Conservation (phyloP, 2,888 invertebrate genomes). For the Biston betularia region DNA sequence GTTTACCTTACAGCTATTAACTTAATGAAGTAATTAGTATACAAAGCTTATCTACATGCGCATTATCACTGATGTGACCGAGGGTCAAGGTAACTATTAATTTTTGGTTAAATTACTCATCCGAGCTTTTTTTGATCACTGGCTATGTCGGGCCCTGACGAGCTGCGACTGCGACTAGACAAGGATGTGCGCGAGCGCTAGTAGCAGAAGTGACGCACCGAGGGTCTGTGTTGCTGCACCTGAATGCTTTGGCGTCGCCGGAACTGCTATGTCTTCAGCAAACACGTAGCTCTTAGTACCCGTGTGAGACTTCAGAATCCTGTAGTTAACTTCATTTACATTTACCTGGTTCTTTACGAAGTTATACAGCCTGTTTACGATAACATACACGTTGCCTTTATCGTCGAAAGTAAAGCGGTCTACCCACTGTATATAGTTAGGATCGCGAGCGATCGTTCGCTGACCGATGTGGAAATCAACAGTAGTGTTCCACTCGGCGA, state of each 20-base stretch:
- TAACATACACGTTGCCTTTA: conserved; percentile 88
- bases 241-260: conserved; percentile 50
- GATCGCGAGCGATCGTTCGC: conserved; percentile 88
- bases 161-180: conserved; percentile 66
- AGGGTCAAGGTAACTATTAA: conserved; percentile 82
- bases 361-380: conserved; percentile 89
- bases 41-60: conserved; percentile 78
- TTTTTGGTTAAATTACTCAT: conserved; percentile 83
- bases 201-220: conserved; percentile 63
- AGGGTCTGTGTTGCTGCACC: conserved; percentile 65
- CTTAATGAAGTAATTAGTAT: conserved; percentile 56
- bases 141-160: conserved; percentile 55
- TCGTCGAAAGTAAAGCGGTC: conserved; percentile 90
- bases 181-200: conserved; percentile 71
- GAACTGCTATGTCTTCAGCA: conserved; percentile 65
- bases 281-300: conserved; percentile 89
- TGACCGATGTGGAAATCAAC: conserved; percentile 86
- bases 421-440: conserved; percentile 90
- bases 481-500: conserved; percentile 90
- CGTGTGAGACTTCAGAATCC: conserved; percentile 87
- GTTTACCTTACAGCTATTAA: conserved; percentile 40
- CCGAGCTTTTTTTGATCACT: conserved; percentile 65
- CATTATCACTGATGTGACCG: conserved; percentile 78
- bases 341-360: conserved; percentile 88
- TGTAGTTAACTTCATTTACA: conserved; percentile 87